These are phyloP conservation scores for Montipora foliosa DNA, from an alignment of 64 coral and sea anemone species.

Conservation along the genomic window DNA sequence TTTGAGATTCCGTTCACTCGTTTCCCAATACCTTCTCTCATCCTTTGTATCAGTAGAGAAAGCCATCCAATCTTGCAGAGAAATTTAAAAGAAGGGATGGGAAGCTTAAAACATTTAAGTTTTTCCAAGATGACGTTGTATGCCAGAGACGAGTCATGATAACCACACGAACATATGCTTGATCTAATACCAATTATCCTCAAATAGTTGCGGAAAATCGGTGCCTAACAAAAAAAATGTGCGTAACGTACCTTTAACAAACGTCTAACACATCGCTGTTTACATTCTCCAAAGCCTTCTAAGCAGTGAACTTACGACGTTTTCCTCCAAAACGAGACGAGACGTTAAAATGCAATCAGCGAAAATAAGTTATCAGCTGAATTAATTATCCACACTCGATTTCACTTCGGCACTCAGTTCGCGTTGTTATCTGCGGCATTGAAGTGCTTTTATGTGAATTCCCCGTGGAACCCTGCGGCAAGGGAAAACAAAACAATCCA, in stretches of 20 bases:
- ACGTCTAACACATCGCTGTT: background rate
- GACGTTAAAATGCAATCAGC: background rate
- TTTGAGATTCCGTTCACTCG: too few species aligned
- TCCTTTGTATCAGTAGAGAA: too few species aligned
- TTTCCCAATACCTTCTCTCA: too few species aligned
- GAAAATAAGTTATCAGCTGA: background rate
- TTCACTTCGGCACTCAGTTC: background rate
- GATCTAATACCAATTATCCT: background rate
- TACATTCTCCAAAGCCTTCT: background rate
- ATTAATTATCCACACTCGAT: background rate
- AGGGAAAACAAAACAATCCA: background rate
- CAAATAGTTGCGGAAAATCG: background rate
- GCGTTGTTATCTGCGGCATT: background rate
- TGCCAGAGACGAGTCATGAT: too few species aligned
- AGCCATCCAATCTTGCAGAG: too few species aligned
- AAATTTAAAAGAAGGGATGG: too few species aligned
- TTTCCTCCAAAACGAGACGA: background rate
- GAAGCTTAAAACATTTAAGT: too few species aligned
- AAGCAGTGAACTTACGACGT: background rate
- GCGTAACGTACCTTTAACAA: background rate
- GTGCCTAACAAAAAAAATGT: background rate
- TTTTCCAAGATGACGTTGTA: too few species aligned
- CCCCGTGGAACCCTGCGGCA: background rate
- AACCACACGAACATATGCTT: too few species aligned
- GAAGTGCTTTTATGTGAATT: background rate